Base-by-base conservation (phyloP, 2,888 invertebrate genomes). In the Lasioglossum zephyrum region DNA sequence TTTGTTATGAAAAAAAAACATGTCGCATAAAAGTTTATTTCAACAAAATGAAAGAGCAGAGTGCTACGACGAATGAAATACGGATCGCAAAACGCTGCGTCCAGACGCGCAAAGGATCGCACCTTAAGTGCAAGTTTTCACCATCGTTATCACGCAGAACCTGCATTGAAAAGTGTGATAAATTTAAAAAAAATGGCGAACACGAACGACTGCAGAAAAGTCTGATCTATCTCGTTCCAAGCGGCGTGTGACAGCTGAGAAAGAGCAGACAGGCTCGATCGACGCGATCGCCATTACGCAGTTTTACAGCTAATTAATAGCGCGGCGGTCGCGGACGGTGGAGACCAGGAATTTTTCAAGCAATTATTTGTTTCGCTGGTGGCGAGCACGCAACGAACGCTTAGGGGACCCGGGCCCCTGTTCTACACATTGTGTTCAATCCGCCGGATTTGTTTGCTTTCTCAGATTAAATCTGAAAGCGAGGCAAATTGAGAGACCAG, bases 301-400 rank as follows among this genome's bases (percentile, higher is more conserved):
- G 92, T 93, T 93, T 90, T 91, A 90, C 90, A 90, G 90, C 87
- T 93, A 93, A 93, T 93, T 93, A 93, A 93, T 92, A 89, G 90
- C 76, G 87, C 86, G 85, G 87, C 86, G 90, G 93, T 93, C 91
- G 91, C 93, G 93, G 92, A 89, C 89, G 82, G 79, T 93, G 93
- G 92, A 89, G 90, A 90, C 86, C 88, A 90, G 93, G 93, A 92
- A 93, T 93, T 93, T 92, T 92, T 90, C 90, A 87, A 63, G 89
- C 93, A 93, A 93, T 93, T 93, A 92, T 93, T 90, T 89, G 92
- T 91, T 91, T 90, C 90, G 84, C 76, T 85, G 83, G 80, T 76
- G 80, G 85, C 86, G 22, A 39, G 60, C 73, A 31, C 44, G 47
- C 73, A 63, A 31, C 73, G 49, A 57, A 70, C 78, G 57, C 63